These are phyloP conservation scores for Okamejei kenojei DNA, from an alignment of 2,797 vertebrate species.

Conservation along the genomic window DNA sequence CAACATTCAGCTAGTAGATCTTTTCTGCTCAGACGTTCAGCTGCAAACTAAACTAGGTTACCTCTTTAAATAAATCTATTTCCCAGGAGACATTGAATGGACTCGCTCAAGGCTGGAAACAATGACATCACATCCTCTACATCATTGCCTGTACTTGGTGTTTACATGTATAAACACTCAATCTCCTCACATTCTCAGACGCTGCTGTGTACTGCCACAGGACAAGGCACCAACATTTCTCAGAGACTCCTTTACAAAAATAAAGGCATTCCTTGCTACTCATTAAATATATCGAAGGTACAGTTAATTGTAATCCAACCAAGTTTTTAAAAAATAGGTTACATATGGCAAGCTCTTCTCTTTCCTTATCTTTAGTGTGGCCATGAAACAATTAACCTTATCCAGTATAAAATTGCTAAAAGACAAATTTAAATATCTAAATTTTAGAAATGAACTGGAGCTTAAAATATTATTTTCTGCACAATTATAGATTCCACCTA, in stretches of 20 bases:
- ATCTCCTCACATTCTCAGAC: background rate
- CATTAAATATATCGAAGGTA: background rate
- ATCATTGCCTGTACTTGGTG: background rate
- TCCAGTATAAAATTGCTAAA: background rate
- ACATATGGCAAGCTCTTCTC: background rate
- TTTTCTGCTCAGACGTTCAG: constrained; percentile 12
- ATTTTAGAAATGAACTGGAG: background rate
- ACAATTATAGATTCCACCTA: background rate
- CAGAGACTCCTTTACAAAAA: background rate
- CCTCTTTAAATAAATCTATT: background rate
- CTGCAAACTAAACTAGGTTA: background rate
- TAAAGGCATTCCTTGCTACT: background rate
- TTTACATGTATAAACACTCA: background rate
- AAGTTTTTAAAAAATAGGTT: constrained; percentile 13
- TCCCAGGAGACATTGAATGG: constrained; percentile 1
- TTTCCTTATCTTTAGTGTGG: background rate
- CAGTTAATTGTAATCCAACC: background rate
- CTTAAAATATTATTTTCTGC: background rate
- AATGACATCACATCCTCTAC: constrained; percentile 18
- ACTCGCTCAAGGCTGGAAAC: constrained; percentile 9
- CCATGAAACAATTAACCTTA: background rate
- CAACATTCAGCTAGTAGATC: background rate
- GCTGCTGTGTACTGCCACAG: too few species aligned
- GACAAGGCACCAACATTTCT: background rate
- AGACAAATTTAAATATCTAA: constrained; percentile 1